Percentiles rank a stretch among this genome's conserved stretches.
Evolutionary conservation across 1,140 invertebrate species (phyloP).

Genomic region (Kradibia gibbosae): DNA sequence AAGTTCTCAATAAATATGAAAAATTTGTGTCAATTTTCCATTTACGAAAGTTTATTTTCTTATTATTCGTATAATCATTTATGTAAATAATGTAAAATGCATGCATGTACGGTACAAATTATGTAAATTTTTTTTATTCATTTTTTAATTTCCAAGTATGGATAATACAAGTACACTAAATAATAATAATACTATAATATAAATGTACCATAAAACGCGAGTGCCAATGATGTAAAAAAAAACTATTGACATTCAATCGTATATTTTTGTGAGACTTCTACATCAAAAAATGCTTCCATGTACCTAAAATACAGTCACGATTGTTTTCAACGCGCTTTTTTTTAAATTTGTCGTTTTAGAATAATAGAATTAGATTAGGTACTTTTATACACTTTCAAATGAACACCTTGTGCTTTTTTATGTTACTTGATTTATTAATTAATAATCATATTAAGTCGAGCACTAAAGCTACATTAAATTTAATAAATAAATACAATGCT

Average conservation of each 20-base stretch:
- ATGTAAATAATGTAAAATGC: constrained; percentile 20
- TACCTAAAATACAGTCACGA: not conserved
- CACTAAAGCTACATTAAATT: not conserved
- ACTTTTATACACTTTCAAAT: constrained; percentile 24
- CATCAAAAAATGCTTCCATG: constrained; percentile 9
- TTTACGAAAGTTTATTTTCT: not conserved
- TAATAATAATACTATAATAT: constrained; percentile 32
- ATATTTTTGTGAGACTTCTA: not conserved
- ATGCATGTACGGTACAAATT: constrained; percentile 2
- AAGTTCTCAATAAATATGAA: not conserved
- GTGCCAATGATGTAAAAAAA: constrained; percentile 28
- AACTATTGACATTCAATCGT: constrained; percentile 18
- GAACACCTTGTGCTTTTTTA: constrained; percentile 6
- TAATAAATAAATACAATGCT: too few species aligned
- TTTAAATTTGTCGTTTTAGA: too few species aligned
- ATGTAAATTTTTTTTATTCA: constrained; percentile 19
- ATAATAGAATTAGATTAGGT: not conserved
- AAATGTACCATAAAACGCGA: constrained; percentile 22
- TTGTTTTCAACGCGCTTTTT: too few species aligned
- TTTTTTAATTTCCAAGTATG: constrained; percentile 19
- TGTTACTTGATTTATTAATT: not conserved
- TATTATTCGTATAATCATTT: not conserved
- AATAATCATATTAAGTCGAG: not conserved
- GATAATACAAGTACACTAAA: constrained; percentile 32
- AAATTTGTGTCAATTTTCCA: not conserved